phyloP scores from a whole-genome alignment of 2,113 vertebrate species.

The Falco punctatus region DNA sequence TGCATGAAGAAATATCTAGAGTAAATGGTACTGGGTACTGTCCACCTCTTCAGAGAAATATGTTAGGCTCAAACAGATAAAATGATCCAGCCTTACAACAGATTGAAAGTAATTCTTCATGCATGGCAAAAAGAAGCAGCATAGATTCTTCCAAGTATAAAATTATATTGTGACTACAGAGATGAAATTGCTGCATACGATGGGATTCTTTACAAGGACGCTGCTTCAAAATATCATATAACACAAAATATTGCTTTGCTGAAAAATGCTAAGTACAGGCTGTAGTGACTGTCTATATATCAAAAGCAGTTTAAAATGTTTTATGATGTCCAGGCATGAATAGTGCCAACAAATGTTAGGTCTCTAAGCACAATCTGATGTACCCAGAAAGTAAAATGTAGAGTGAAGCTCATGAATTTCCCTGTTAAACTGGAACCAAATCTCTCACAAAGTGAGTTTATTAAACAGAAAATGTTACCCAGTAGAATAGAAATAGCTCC shows the following conservation, averaged over 20 bases:
- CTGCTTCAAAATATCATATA: neutral
- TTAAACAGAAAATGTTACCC: neutral
- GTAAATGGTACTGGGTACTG: neutral
- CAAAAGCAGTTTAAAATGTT: neutral
- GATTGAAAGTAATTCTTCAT: neutral
- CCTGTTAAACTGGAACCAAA: neutral
- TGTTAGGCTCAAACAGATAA: neutral
- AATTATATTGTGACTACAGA: neutral
- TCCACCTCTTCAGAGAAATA: neutral
- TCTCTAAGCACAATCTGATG: neutral
- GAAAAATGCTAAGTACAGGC: neutral
- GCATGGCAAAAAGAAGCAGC: neutral
- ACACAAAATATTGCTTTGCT: neutral
- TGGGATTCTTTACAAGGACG: neutral
- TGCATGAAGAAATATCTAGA: neutral
- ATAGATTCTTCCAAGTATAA: neutral
- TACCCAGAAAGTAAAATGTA: neutral
- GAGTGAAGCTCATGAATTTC: neutral
- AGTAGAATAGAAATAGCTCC: neutral
- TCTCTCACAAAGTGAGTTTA: neutral
- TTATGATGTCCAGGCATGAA: neutral
- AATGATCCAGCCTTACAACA: neutral
- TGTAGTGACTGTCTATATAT: neutral
- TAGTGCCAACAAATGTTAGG: neutral
- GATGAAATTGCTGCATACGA: neutral